phyloP scores from a whole-genome alignment of 2,888 invertebrate species.

The Parapristionchus giblindavisi region DNA sequence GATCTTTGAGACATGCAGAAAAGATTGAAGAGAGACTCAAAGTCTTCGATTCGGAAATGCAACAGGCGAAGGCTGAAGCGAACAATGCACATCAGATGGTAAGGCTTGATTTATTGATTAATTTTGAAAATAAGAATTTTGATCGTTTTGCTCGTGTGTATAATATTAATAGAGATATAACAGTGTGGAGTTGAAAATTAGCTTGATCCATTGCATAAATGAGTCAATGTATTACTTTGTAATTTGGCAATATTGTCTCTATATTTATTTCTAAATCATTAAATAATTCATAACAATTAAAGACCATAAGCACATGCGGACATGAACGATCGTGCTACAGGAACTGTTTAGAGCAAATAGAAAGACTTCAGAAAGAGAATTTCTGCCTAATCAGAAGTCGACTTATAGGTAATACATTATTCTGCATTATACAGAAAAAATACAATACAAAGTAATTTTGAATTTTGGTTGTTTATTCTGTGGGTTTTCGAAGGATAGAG shows the following conservation, averaged over 20 bases:
- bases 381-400: slow-evolving; percentile 55
- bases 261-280: background rate
- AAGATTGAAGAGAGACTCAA: slow-evolving; percentile 59
- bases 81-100: slow-evolving; percentile 58
- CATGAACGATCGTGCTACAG: slow-evolving; percentile 61
- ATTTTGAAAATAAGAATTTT: no score
- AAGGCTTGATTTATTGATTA: background rate
- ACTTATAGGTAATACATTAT: slow-evolving; percentile 10
- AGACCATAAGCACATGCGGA: slow-evolving; percentile 53
- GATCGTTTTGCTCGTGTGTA: no score
- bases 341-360: slow-evolving; percentile 64
- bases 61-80: slow-evolving; percentile 54
- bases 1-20: slow-evolving; percentile 42
- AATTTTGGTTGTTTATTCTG: no score
- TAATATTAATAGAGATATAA: no score
- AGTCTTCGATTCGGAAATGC: slow-evolving; percentile 56
- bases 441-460: no score
- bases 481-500: no score
- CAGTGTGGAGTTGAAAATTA: background rate
- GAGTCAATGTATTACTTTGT: background rate
- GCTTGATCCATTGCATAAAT: background rate
- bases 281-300: background rate
- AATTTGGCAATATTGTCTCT: background rate
- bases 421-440: no score
- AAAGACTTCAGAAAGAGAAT: slow-evolving; percentile 65